Evolutionary conservation across 2,888 invertebrate genomes (phyloP), one percentile per base, ranked within the genome.

Genomic region (Tetropium fuscum): DNA sequence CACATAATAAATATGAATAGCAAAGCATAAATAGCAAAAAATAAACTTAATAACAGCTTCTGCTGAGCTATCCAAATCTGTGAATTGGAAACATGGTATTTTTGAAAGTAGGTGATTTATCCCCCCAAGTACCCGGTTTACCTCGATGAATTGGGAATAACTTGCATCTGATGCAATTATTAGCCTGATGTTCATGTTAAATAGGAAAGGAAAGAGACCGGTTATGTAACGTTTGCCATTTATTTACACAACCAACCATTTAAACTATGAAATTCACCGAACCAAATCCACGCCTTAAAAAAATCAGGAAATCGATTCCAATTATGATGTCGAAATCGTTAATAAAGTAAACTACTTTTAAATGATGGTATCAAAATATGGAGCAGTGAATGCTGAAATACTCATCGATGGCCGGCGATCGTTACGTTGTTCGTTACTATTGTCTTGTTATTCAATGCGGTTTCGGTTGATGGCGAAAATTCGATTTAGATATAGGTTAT

Each of bases 241-340:
- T 36, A 44, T 22, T 22, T 22, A 27, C n/a, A 27, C 15, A 30
- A 16, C 27, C 10, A 44, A n/a, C 27, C 15, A 44, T 13, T 15
- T 13, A 43, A 27, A 1, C 25, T 15, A 11, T 5, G 13, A 22
- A 25, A 18, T 44, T 27, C 44, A 44, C 27, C 44, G 44, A 44
- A 44, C 16, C 44, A 27, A 20, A 44, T 44, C 44, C 27, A 44
- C 30, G 27, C 27, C 44, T 25, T 20, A 30, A 13, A 13, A 44
- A 44, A 44, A 16, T 27, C 27, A 27, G 44, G 44, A 44, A 44
- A 44, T 27, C 8, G 44, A n/a, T 41, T 16, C 5, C 15, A 3
- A 16, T 36, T 13, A 16, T 4, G 18, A 5, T 36, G 11, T 36
- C 16, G 15, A 7, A 36, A 25, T 25, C 4, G 25, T 4, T 25